phyloP scores from a whole-genome alignment of 2,888 invertebrate species.

The Metallyticus violacea region DNA sequence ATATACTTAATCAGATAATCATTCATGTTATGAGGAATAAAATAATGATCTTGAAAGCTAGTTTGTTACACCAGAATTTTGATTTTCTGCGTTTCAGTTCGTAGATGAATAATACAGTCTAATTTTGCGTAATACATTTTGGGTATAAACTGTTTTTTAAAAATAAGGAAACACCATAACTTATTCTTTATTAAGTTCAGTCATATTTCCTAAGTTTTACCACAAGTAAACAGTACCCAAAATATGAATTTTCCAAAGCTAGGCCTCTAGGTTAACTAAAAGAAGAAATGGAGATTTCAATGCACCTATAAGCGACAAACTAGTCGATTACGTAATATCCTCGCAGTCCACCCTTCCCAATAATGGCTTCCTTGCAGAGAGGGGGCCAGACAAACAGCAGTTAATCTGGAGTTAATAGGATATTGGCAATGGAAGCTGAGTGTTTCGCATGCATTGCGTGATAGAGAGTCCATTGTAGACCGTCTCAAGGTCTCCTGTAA shows the following conservation, averaged over 20 bases:
- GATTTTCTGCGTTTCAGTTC: too few species aligned
- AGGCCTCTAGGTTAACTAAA: not conserved
- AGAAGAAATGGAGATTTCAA: not conserved
- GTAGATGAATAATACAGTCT: too few species aligned
- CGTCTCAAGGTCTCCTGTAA: not conserved
- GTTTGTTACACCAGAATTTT: too few species aligned
- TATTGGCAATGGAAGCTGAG: not conserved
- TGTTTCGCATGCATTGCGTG: conserved; percentile 4
- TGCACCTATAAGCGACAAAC: not conserved
- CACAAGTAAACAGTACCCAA: too few species aligned
- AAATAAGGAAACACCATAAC: too few species aligned
- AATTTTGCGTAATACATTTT: too few species aligned
- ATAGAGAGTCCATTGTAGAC: not conserved
- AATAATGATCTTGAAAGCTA: too few species aligned
- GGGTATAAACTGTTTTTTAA: too few species aligned
- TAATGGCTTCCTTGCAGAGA: not conserved
- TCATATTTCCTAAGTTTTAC: too few species aligned
- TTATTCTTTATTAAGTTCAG: too few species aligned
- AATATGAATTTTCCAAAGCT: not conserved
- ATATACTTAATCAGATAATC: too few species aligned
- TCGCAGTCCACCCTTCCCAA: not conserved
- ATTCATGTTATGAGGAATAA: too few species aligned
- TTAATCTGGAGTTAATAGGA: conserved; percentile 7
- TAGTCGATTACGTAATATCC: not conserved
- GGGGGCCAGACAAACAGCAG: not conserved